phyloP scores from a whole-genome alignment of 2,888 invertebrate species.

The Drosophila diplacantha region DNA sequence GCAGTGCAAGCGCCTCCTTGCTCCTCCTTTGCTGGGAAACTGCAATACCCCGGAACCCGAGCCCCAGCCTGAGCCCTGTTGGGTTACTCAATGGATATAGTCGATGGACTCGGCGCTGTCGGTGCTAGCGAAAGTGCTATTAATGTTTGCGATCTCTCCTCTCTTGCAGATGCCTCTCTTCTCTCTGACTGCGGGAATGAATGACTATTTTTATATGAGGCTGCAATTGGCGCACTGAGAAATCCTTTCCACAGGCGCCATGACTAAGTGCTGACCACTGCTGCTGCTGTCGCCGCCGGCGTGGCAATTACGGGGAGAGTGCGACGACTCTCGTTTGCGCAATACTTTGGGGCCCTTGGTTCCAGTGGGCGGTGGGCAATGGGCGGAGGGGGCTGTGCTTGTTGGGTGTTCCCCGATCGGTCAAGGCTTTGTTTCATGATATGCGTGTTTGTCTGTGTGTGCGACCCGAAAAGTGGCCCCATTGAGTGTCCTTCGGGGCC shows the following conservation, averaged over 20 bases:
- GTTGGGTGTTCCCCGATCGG: conserved; percentile 54
- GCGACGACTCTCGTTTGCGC: conserved; percentile 55
- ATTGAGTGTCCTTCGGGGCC: conserved; percentile 27
- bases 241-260: conserved; percentile 22
- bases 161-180: neutral
- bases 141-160: conserved; percentile 35
- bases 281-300: conserved; percentile 8
- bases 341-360: conserved; percentile 36
- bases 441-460: conserved; percentile 27
- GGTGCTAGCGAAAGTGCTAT: conserved; percentile 60
- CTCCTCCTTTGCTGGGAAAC: conserved; percentile 23
- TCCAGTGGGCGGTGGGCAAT: conserved; percentile 1
- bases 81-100: conserved; percentile 58
- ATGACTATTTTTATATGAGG: conserved; percentile 44
- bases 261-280: conserved; percentile 24
- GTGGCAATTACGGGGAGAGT: neutral
- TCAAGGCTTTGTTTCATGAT: conserved; percentile 61
- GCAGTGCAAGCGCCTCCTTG: neutral
- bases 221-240: conserved; percentile 22
- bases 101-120: conserved; percentile 14
- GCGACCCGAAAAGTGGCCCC: conserved; percentile 42
- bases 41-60: conserved; percentile 12
- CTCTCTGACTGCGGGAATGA: conserved; percentile 34
- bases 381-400: conserved; percentile 6
- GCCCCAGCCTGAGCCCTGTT: conserved; percentile 17